Base-by-base conservation (phyloP, 2,888 invertebrate genomes). In the Zhuqinia jingwanae region DNA sequence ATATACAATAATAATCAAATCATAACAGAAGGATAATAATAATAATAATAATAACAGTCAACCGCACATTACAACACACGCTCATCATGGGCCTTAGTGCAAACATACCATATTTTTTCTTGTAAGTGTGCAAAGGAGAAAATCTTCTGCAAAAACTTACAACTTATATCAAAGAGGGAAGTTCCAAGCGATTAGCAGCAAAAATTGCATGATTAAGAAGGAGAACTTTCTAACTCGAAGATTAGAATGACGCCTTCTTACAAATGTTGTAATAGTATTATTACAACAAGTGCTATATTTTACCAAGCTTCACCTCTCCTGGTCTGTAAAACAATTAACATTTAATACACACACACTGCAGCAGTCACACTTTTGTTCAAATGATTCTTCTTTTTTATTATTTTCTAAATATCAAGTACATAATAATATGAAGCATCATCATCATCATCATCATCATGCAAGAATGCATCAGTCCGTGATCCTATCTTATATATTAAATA, bases 141-240 rank as follows among this genome's bases (percentile, higher is more conserved):
- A 84, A 53, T 84, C 68, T 77, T 6, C 36, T 36, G n/a, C n/a
- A n/a, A n/a, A n/a, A n/a, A n/a, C n/a, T 36, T 36, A 65, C 53
- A 76, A 22, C 53, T 42, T 63, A 30, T 77, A 77, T 77, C 77
- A 25, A 84, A 45, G 15, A 84, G 84, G 84, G 84, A 84, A 84
- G 84, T 84, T 84, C 84, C 84, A 84, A 84, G 77, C 77, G 84
- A 84, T 84, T 84, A 84, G 84, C 84, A 84, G 68, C 17, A 84
- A 77, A 84, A 84, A 84, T 84, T 84, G 84, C 77, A 84, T 76
- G 84, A 77, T 84, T 84, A 77, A 56, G 47, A 36, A 36, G 8
- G 17, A 30, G 83, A 76, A 84, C 84, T 84, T 84, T 84, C 84
- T 84, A 83, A 83, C 83, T 47, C 17, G 53, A 75, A 83, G 83